These are phyloP conservation scores for Anas acuta DNA, from an alignment of 2,797 vertebrate genomes.

Conservation along the genomic window DNA sequence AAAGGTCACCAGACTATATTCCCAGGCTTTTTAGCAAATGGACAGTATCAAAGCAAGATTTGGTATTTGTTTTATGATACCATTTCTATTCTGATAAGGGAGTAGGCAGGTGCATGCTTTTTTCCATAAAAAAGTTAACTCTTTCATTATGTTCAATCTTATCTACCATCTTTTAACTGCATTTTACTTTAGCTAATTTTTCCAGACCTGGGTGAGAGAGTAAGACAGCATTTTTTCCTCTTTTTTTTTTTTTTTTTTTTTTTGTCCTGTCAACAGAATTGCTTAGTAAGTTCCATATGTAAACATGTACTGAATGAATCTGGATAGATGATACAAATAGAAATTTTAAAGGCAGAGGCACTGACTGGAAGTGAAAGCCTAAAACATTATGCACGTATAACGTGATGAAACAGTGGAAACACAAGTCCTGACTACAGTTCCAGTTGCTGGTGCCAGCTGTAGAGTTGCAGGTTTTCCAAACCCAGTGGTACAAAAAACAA, in stretches of 20 bases:
- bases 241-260: background rate
- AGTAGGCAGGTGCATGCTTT: background rate
- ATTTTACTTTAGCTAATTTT: background rate
- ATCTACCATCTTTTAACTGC: background rate
- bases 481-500: background rate
- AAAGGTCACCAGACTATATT: background rate
- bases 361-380: background rate
- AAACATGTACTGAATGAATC: background rate
- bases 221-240: background rate
- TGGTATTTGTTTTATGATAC: background rate
- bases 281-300: background rate
- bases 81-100: background rate
- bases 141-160: background rate
- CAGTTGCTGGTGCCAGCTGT: background rate
- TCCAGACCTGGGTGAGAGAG: background rate
- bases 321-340: background rate
- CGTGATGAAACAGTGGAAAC: background rate
- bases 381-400: background rate
- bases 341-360: background rate
- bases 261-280: background rate
- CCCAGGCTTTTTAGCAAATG: background rate
- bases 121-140: background rate
- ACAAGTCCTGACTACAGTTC: background rate
- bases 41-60: background rate
- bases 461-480: slow-evolving; percentile 1